phyloP scores from a whole-genome alignment of 64 coral and sea anemone genomes.

The Actinia equina region DNA sequence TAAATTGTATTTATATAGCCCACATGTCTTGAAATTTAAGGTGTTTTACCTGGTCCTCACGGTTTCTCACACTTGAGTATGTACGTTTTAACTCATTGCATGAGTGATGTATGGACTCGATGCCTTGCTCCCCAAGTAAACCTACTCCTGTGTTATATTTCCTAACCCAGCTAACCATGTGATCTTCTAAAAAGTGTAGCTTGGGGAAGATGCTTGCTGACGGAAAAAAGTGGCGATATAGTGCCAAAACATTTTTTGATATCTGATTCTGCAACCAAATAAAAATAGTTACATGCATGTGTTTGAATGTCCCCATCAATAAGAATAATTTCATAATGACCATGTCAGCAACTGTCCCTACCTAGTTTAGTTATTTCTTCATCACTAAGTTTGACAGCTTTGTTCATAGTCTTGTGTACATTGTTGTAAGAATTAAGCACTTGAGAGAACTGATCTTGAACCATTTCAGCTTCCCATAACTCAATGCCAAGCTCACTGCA shows the following conservation, averaged over 20 bases:
- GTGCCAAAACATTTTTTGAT: slow-evolving; percentile 7
- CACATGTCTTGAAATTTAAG: no score
- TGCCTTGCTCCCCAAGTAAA: background rate
- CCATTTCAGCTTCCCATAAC: background rate
- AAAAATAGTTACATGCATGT: background rate
- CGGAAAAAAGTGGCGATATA: slow-evolving; percentile 6
- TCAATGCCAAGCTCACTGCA: background rate
- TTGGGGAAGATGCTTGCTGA: slow-evolving; percentile 2
- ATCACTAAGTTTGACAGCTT: background rate
- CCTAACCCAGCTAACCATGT: background rate
- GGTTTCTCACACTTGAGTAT: background rate
- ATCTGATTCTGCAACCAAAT: slow-evolving; percentile 11
- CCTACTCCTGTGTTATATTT: slow-evolving; percentile 2
- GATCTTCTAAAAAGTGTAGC: slow-evolving; percentile 30
- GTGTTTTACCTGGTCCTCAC: background rate
- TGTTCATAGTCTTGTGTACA: background rate
- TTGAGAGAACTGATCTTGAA: background rate
- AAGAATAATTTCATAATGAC: no score
- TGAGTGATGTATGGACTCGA: background rate
- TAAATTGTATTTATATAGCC: no score
- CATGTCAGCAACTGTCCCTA: no score
- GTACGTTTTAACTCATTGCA: background rate
- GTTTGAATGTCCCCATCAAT: background rate
- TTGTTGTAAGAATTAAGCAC: background rate
- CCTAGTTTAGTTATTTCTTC: slow-evolving; percentile 1